These are phyloP conservation scores for Drosophila erecta DNA, from an alignment of 1,140 invertebrate species.

Conservation along the genomic window DNA sequence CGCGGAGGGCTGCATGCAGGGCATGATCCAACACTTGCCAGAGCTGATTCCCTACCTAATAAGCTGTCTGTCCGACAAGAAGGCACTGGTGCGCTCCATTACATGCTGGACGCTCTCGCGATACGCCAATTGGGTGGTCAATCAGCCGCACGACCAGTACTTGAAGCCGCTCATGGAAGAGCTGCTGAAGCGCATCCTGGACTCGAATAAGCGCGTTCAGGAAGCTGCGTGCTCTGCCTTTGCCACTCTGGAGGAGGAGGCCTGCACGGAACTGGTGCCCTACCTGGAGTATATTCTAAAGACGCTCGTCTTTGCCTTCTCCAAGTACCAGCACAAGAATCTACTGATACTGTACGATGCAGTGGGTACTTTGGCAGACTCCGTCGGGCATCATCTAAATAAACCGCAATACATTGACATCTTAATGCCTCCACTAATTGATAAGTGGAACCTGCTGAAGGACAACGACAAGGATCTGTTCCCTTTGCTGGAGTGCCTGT, in stretches of 20 bases:
- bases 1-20: slow-evolving; percentile 99
- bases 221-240: slow-evolving; percentile 99
- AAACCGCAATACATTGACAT: slow-evolving; percentile 98
- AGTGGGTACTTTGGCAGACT: slow-evolving; percentile 99
- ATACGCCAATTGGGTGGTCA: slow-evolving; percentile 99
- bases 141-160: slow-evolving; percentile 96
- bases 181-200: slow-evolving; percentile 96
- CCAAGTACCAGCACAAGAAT: slow-evolving; percentile 98
- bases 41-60: slow-evolving; percentile 99
- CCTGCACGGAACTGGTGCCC: slow-evolving; percentile 98
- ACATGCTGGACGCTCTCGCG: slow-evolving; percentile 99
- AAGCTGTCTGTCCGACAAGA: slow-evolving; percentile 95
- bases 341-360: slow-evolving; percentile 99
- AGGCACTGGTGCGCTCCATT: slow-evolving; percentile 98
- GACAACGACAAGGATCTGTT: slow-evolving; percentile 99
- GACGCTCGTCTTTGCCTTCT: slow-evolving; percentile 99
- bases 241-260: slow-evolving; percentile 99
- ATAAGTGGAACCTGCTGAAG: slow-evolving; percentile 99
- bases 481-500: slow-evolving; percentile 98
- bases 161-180: slow-evolving; percentile 98
- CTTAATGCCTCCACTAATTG: slow-evolving; percentile 98
- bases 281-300: slow-evolving; percentile 98
- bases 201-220: slow-evolving; percentile 99
- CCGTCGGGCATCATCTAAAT: slow-evolving; percentile 98
- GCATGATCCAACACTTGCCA: slow-evolving; percentile 97